Conservation (phyloP, 2,113 vertebrate species). For the Odontophorus gujanensis region DNA sequence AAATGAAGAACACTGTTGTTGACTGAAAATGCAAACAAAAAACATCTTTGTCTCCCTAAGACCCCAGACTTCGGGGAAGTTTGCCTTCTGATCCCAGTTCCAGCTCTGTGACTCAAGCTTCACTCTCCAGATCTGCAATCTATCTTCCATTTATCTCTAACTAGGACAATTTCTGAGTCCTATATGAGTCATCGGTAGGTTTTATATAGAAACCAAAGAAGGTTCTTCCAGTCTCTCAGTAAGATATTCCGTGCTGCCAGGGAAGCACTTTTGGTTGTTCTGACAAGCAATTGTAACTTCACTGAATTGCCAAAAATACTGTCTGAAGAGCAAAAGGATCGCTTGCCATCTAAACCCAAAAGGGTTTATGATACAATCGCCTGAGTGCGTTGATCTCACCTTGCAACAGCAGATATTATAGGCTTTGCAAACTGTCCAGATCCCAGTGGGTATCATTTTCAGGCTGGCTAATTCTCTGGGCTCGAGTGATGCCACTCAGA, state of each 20-base stretch:
- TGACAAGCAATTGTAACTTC: conserved; percentile 67
- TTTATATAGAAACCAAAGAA: conserved; percentile 77
- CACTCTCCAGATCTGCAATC: conserved; percentile 52
- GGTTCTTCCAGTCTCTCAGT: conserved; percentile 76
- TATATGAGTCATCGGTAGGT: conserved; percentile 71
- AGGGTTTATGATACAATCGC: conserved; percentile 32
- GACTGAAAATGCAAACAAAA: background rate
- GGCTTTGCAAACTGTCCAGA: conserved; percentile 58
- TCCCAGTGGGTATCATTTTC: conserved; percentile 68
- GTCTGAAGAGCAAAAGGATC: conserved; percentile 67
- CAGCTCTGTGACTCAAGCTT: conserved; percentile 64
- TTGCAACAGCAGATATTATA: conserved; percentile 47
- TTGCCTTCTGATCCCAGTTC: conserved; percentile 37
- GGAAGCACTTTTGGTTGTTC: conserved; percentile 74
- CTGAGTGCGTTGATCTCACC: conserved; percentile 40
- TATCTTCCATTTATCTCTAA: conserved; percentile 70
- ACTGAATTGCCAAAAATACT: conserved; percentile 66
- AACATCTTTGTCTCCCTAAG: background rate
- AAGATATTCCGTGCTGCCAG: conserved; percentile 71
- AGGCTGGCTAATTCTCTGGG: conserved; percentile 54
- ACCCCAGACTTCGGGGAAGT: background rate
- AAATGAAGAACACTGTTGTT: background rate
- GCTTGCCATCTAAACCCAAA: conserved; percentile 49
- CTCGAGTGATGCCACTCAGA: conserved; percentile 49
- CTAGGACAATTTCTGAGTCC: conserved; percentile 72